Conservation (phyloP, 2,797 vertebrate genomes). For the Cuniculus paca region DNA sequence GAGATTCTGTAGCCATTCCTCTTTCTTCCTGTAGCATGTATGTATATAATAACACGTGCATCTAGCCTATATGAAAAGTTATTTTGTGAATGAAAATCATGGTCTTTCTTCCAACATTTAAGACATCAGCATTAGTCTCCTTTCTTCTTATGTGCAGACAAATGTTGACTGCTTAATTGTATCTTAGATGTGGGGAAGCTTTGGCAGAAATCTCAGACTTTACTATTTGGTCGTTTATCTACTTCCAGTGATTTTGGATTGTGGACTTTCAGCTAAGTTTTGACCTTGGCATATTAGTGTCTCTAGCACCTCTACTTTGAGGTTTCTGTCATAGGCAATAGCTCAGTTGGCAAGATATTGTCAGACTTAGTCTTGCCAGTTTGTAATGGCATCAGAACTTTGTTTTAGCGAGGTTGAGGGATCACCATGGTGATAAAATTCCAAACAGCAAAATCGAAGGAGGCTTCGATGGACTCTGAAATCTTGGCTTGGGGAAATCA, state of each 20-base stretch:
- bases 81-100: neutral
- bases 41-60: neutral
- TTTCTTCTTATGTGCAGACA: neutral
- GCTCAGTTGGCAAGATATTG: neutral
- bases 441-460: neutral
- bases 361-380: neutral
- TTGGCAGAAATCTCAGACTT: neutral
- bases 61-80: neutral
- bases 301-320: neutral
- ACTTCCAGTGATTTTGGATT: neutral
- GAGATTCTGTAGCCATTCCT: neutral
- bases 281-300: neutral
- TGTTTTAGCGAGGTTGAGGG: neutral
- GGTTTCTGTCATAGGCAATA: neutral
- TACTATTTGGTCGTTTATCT: neutral
- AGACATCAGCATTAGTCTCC: neutral
- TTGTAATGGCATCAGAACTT: neutral
- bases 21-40: neutral
- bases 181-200: neutral
- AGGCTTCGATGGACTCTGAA: neutral
- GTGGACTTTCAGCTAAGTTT: neutral
- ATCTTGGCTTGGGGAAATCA: neutral
- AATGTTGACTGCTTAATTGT: neutral
- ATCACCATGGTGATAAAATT: neutral
- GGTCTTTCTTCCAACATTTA: neutral